Evolutionary conservation across 2,888 invertebrate genomes (phyloP), one percentile per base, ranked within the genome.

Genomic region (Heteromurus nitidus): DNA sequence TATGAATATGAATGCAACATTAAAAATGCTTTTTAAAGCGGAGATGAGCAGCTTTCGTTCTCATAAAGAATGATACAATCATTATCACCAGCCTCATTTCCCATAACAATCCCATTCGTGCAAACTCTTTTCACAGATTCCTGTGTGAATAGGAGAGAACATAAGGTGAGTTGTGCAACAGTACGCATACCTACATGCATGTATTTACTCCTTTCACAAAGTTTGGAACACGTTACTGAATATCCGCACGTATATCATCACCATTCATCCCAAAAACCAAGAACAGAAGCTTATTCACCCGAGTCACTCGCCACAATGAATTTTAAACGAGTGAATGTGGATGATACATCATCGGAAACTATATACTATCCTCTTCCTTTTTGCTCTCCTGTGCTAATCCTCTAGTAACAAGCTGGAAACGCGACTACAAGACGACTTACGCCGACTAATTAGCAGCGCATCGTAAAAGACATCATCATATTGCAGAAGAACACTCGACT

Each of bases 51-150:
- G n/a, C n/a, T n/a, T n/a, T n/a, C 16, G 24, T 24, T 55, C 22
- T 22, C 55, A 55, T 55, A 24, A 20, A 55, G 55, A n/a, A 62
- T 31, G 55, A 62, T 62, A 62, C 31, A 18, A 13, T 62, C 62
- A 62, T 62, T 62, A 62, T 62, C 62, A 62, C 62, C n/a, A 62
- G n/a, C n/a, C 31, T 31, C 62, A 30, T 64, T 64, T 64, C 64
- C 64, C 64, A 64, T 64, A 64, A 36, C 64, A 64, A 64, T 58
- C 9, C 9, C 13, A 9, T 55, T 55, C 55, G 16, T 55, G 24
- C 24, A 24, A 20, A 55, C 24, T 36, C 55, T 16, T 55, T 24
- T 64, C 64, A 64, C 64, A 55, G 55, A 50, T 5, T 50, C 22
- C 20, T 50, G 50, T 18, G 18, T 1, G 2, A 18, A n/a, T n/a